Conservation (phyloP, 2,888 invertebrate species). For the Microplitis manilae region DNA sequence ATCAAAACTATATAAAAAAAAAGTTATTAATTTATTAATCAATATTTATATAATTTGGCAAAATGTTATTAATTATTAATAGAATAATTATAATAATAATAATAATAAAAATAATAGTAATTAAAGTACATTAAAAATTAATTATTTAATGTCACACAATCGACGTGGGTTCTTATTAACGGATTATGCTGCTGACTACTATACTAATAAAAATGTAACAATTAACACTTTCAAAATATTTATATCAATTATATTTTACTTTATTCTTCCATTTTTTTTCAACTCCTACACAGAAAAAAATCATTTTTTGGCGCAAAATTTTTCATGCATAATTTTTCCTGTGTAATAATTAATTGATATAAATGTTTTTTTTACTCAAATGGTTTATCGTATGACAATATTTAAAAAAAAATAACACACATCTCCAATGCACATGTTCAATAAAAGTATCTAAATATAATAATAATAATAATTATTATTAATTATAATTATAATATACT, state of each 20-base stretch:
- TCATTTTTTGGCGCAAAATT: slow-evolving; percentile 1
- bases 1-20: slow-evolving; percentile 31
- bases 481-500: background rate
- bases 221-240: slow-evolving; percentile 45
- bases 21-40: slow-evolving; percentile 11
- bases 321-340: too few relatives aligned
- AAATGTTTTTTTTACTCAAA: slow-evolving; percentile 31
- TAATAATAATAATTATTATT: slow-evolving; percentile 4
- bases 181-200: slow-evolving; percentile 68
- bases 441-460: background rate
- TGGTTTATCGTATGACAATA: background rate
- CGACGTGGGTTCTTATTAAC: slow-evolving; percentile 60
- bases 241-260: slow-evolving; percentile 28
- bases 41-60: slow-evolving; percentile 37
- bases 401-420: slow-evolving; percentile 38
- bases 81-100: slow-evolving; percentile 15
- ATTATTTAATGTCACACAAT: slow-evolving; percentile 25
- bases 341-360: background rate
- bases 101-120: slow-evolving; percentile 16
- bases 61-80: slow-evolving; percentile 33
- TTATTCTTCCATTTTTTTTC: slow-evolving; percentile 2
- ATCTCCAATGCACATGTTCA: slow-evolving; percentile 8
- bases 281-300: slow-evolving; percentile 23
- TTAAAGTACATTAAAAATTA: background rate
- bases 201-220: slow-evolving; percentile 65